Evolutionary conservation across 2,113 vertebrate species (phyloP), one percentile per base, ranked within the genome.

Genomic region (Ochotona curzoniae): DNA sequence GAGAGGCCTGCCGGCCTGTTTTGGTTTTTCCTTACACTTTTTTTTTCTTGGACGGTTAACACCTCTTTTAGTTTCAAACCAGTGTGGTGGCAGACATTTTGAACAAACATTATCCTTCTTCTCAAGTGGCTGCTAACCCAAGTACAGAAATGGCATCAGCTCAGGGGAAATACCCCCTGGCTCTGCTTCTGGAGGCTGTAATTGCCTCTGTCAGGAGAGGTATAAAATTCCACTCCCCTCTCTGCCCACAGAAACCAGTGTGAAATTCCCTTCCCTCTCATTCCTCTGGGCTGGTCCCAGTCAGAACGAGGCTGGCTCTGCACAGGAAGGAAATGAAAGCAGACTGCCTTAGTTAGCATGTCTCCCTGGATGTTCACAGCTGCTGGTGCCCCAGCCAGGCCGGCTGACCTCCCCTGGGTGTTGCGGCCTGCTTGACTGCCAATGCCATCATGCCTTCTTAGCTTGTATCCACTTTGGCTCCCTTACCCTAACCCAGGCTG

Each of bases 321-420:
- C 5, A 38, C 57, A 30, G 23, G 47, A 54, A 69, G 69, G 70
- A 78, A 91, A 47, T 8, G 0, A 32, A 74, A 70, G 28, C 57
- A 14, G 73, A 23, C n/a, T n/a, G 63, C 7, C 61, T 23, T 3
- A 5, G 67, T 49, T 25, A 8, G 5, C 0, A 8, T 0, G 21
- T 28, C 35, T 35, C 75, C n/a, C 35, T 18, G 1, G 30, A 7
- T 12, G 54, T 28, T 83, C 28, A 38, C 18, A n/a, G 90, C 10
- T 63, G 63, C 63, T 0, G 0, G 3, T 2, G n/a, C 47, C 75
- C 21, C 0, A 0, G 2, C 32, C 44, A 12, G 47, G 35, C 2
- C 74, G 10, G 47, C n/a, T 2, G n/a, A 8, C 20, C n/a, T 63
- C 51, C 13, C 61, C 10, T 2, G 2, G 63, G 81, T 6, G 10